These are phyloP conservation scores for Hoplodrina ambigua DNA, from an alignment of 2,888 invertebrate genomes.

Conservation along the genomic window DNA sequence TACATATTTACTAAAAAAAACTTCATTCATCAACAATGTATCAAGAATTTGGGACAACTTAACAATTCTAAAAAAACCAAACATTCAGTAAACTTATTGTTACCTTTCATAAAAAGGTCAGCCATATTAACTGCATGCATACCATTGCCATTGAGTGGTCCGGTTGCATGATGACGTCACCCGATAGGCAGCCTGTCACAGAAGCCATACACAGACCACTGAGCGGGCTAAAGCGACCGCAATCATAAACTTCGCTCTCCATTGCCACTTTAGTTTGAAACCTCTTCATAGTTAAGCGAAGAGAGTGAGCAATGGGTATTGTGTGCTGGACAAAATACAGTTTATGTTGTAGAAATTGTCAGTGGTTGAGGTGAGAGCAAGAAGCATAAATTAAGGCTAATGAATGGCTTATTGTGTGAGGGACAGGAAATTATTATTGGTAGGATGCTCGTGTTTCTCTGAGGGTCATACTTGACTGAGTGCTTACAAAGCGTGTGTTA, in stretches of 20 bases:
- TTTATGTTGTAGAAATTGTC: slow-evolving; percentile 70
- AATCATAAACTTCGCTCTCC: slow-evolving; percentile 72
- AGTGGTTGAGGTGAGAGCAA: slow-evolving; percentile 82
- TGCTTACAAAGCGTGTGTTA: slow-evolving; percentile 29
- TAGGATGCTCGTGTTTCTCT: slow-evolving; percentile 76
- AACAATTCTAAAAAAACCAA: background rate
- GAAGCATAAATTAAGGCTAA: slow-evolving; percentile 89
- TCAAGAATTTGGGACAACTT: background rate
- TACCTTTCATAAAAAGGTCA: slow-evolving; percentile 64
- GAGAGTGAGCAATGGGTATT: slow-evolving; percentile 68
- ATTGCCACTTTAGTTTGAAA: slow-evolving; percentile 75
- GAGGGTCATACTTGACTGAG: slow-evolving; percentile 69
- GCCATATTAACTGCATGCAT: slow-evolving; percentile 66
- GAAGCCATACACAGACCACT: slow-evolving; percentile 81
- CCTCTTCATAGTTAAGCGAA: slow-evolving; percentile 57
- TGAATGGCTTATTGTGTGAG: slow-evolving; percentile 88
- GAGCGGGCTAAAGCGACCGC: slow-evolving; percentile 68
- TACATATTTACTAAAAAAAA: too few relatives aligned
- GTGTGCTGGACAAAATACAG: slow-evolving; percentile 60
- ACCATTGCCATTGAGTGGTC: slow-evolving; percentile 79
- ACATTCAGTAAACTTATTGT: slow-evolving; percentile 47
- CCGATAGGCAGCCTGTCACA: slow-evolving; percentile 83
- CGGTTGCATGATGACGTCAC: slow-evolving; percentile 83
- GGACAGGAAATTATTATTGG: slow-evolving; percentile 89
- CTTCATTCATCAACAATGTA: background rate